Percentiles rank a stretch among this genome's conserved stretches.
phyloP scores from a whole-genome alignment of 2,797 vertebrate species.

The Phataginus tetradactyla region DNA sequence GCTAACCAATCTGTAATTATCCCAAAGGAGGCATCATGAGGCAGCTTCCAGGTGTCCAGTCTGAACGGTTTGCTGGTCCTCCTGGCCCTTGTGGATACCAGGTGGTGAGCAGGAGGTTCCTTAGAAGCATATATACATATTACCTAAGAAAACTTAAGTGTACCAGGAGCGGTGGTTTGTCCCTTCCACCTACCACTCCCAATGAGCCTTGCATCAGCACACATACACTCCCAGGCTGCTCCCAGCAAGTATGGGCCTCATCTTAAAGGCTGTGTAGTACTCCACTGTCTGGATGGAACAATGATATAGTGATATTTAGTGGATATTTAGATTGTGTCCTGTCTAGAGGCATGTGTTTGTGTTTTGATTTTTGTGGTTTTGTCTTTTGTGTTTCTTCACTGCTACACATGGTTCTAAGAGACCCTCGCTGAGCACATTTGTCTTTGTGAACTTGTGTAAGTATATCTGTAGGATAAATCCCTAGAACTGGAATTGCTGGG shows the following conservation, averaged over 20 bases:
- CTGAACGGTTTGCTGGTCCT: neutral
- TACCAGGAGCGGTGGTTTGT: neutral
- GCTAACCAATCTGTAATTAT: neutral
- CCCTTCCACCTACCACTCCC: neutral
- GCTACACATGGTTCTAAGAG: neutral
- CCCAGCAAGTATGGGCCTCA: neutral
- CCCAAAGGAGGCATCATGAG: neutral
- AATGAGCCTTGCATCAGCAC: neutral
- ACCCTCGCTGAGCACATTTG: neutral
- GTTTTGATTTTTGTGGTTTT: conserved; percentile 41
- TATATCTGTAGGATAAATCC: neutral
- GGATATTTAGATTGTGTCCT: neutral
- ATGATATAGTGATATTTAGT: neutral
- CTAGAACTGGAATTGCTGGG: neutral
- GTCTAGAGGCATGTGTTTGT: neutral
- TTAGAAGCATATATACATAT: neutral
- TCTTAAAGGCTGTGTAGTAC: neutral
- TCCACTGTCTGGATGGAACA: neutral
- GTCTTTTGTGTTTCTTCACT: neutral
- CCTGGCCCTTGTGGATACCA: neutral
- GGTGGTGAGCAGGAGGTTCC: conserved; percentile 14
- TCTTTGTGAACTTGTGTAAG: neutral
- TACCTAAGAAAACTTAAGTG: neutral
- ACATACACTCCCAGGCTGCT: too few relatives aligned
- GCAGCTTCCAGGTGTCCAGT: neutral